phyloP scores from a whole-genome alignment of 2,797 vertebrate genomes.

The Syndactyla subalaris region DNA sequence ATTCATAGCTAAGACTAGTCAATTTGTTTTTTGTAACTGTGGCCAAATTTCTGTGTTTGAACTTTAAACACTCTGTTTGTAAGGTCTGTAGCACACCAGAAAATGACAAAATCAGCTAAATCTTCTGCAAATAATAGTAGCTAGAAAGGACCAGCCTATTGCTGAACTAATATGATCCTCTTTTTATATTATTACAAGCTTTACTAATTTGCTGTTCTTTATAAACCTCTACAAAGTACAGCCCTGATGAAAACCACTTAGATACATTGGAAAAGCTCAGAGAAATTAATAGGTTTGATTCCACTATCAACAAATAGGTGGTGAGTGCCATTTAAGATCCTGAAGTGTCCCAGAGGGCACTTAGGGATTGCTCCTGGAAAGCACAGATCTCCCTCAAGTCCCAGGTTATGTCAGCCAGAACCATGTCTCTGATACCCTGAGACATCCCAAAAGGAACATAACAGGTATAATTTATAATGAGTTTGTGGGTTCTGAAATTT shows the following conservation, averaged over 20 bases:
- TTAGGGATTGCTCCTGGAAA: background rate
- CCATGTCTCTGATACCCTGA: rapidly evolving
- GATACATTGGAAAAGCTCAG: background rate
- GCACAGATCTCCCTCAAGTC: background rate
- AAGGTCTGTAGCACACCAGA: constrained; percentile 55
- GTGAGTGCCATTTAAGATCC: background rate
- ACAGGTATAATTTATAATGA: background rate
- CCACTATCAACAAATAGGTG: background rate
- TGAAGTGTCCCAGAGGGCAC: background rate
- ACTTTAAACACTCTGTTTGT: constrained; percentile 74
- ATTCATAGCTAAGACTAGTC: constrained; percentile 34
- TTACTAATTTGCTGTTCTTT: constrained; percentile 23
- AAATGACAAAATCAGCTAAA: constrained; percentile 65
- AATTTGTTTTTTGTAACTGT: constrained; percentile 62
- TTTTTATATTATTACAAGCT: constrained; percentile 27
- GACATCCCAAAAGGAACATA: background rate
- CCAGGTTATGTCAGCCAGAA: rapidly evolving
- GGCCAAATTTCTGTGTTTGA: constrained; percentile 69
- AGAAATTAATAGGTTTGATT: background rate
- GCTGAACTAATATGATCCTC: constrained; percentile 23
- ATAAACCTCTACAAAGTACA: background rate
- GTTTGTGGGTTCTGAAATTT: background rate
- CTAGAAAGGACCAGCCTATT: constrained; percentile 19
- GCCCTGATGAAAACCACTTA: background rate
- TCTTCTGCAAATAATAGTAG: constrained; percentile 50